Evolutionary conservation across 2,113 vertebrate species (phyloP).

Genomic region (Blennius ocellaris): DNA sequence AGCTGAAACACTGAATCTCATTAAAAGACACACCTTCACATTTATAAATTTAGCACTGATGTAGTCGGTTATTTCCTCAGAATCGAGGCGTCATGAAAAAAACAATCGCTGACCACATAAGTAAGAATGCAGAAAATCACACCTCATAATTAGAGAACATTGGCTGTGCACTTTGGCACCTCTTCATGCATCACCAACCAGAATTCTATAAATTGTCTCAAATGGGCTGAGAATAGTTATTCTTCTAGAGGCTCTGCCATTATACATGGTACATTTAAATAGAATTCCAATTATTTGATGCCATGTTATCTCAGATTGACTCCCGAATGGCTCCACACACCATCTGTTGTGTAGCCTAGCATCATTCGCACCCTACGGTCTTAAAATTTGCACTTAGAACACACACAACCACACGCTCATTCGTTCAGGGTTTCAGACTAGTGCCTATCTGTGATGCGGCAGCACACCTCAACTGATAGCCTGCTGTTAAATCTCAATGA

Average conservation of each 20-base stretch:
- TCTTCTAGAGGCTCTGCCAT: conserved; percentile 34
- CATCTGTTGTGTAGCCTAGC: conserved; percentile 50
- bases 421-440: not conserved
- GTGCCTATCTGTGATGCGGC: conserved; percentile 30
- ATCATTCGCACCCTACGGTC: conserved; percentile 6
- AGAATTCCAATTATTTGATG: conserved; percentile 64
- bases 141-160: conserved; percentile 46
- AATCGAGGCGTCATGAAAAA: conserved; percentile 19
- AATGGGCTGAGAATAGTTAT: conserved; percentile 44
- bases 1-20: not conserved
- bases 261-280: conserved; percentile 58
- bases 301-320: conserved; percentile 37
- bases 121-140: conserved; percentile 72
- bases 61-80: conserved; percentile 25
- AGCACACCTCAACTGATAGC: conserved; percentile 42
- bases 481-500: conserved; percentile 67
- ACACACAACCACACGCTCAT: not conserved
- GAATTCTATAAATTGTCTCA: conserved; percentile 56
- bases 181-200: conserved; percentile 33
- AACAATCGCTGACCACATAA: not conserved
- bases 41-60: conserved; percentile 21
- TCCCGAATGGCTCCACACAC: conserved; percentile 45
- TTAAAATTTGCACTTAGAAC: conserved; percentile 46
- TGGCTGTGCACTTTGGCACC: conserved; percentile 41
- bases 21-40: conserved; percentile 6